Conservation (phyloP, 2,797 vertebrate species). For the Orestias chungarensis region DNA sequence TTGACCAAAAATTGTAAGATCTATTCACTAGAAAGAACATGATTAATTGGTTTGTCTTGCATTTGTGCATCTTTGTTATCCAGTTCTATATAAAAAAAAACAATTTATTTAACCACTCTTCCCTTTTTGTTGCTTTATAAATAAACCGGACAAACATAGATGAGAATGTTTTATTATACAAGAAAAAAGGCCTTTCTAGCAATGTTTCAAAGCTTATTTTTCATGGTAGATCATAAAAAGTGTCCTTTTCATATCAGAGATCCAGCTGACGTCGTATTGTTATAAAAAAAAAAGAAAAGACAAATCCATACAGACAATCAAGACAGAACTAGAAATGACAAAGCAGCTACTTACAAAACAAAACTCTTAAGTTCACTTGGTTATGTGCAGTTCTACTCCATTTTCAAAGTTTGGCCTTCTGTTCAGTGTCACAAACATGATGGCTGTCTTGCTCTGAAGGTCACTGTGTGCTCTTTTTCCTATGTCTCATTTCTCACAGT, state of each 20-base stretch:
- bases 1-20: background rate
- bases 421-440: background rate
- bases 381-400: background rate
- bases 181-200: slow-evolving; percentile 32
- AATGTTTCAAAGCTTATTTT: slow-evolving; percentile 32
- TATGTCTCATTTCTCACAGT: slow-evolving; percentile 6
- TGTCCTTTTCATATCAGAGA: background rate
- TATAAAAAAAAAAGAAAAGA: background rate
- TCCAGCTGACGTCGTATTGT: background rate
- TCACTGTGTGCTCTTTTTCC: slow-evolving; percentile 14
- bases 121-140: slow-evolving; percentile 4
- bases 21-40: too few relatives aligned
- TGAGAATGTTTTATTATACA: slow-evolving; percentile 46
- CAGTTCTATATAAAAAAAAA: background rate
- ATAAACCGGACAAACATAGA: slow-evolving; percentile 11
- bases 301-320: background rate
- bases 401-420: background rate
- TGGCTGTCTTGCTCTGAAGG: background rate
- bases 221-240: slow-evolving; percentile 26
- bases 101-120: background rate
- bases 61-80: background rate
- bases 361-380: background rate
- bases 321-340: slow-evolving; percentile 19
- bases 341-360: slow-evolving; percentile 33
- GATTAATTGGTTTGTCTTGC: too few relatives aligned